A percentile compares a stretch with the other conserved stretches of the same genome.
Evolutionary conservation across 1,140 invertebrate genomes (phyloP).

Genomic region (Tetramorium simillimum): DNA sequence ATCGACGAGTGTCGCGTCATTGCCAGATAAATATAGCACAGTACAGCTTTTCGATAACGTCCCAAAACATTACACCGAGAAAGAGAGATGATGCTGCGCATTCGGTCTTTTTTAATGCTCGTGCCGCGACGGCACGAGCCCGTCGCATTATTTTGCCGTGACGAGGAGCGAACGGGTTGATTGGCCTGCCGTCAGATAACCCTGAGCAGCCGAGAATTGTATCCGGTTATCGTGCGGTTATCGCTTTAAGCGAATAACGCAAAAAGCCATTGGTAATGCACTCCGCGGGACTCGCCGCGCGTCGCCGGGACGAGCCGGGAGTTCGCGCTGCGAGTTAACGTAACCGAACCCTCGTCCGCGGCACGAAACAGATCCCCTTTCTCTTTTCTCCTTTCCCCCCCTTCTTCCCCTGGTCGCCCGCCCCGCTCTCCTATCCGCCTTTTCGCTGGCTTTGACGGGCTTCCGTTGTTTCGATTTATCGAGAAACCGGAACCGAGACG

Average conservation of each 20-base stretch:
- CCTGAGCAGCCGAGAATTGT: constrained; percentile 79
- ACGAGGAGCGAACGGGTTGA: constrained; percentile 73
- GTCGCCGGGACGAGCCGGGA: background rate
- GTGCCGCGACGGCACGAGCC: constrained; percentile 20
- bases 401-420: background rate
- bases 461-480: constrained; percentile 83
- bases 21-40: background rate
- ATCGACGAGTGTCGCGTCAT: background rate
- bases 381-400: background rate
- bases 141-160: constrained; percentile 56
- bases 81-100: background rate
- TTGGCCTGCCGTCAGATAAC: constrained; percentile 81
- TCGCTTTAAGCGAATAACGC: constrained; percentile 68
- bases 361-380: constrained; percentile 43
- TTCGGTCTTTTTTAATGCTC: constrained; percentile 7
- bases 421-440: constrained; percentile 74
- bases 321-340: constrained; percentile 32
- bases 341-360: constrained; percentile 48
- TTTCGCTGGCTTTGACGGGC: constrained; percentile 78
- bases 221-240: constrained; percentile 79
- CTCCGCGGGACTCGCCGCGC: constrained; percentile 20
- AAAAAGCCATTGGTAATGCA: constrained; percentile 65
- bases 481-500: constrained; percentile 81
- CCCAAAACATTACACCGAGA: background rate
- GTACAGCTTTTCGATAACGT: background rate